These are phyloP conservation scores for Stegostoma tigrinum DNA, from an alignment of 2,113 vertebrate genomes.

Conservation along the genomic window DNA sequence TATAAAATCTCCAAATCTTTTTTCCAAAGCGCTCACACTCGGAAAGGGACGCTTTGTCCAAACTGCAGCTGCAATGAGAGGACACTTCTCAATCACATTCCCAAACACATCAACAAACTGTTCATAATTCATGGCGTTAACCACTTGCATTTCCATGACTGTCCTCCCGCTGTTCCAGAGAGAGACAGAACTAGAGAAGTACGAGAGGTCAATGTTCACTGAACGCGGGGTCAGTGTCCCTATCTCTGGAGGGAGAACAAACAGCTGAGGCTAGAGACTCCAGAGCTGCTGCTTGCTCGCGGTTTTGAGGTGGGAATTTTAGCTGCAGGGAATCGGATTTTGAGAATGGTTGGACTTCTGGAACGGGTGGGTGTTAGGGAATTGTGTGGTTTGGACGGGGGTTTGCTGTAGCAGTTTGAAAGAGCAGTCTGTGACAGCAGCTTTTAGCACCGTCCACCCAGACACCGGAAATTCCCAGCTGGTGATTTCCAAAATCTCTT, in stretches of 20 bases:
- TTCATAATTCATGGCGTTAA: slow-evolving; percentile 64
- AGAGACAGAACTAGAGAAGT: not conserved
- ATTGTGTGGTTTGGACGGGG: not conserved
- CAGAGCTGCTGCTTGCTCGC: no score
- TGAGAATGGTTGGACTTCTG: not conserved
- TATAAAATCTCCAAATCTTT: slow-evolving; percentile 58
- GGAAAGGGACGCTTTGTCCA: slow-evolving; percentile 64
- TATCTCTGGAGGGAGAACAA: no score
- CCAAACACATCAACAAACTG: slow-evolving; percentile 68
- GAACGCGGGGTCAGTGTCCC: not conserved
- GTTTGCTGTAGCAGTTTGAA: not conserved
- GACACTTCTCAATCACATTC: slow-evolving; percentile 69
- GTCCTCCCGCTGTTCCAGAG: not conserved
- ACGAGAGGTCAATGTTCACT: not conserved
- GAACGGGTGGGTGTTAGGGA: not conserved
- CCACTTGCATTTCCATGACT: slow-evolving; percentile 56
- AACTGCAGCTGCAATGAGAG: slow-evolving; percentile 61
- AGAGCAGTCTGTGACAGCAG: not conserved
- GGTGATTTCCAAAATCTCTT: not conserved
- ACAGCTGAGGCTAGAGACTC: not conserved
- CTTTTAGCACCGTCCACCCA: not conserved
- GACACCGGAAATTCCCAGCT: not conserved
- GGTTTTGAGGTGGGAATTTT: not conserved
- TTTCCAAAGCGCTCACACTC: slow-evolving; percentile 51
- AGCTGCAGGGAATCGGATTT: not conserved